These are phyloP conservation scores for Onychostoma macrolepis DNA, from an alignment of 2,113 vertebrate species.

Conservation along the genomic window DNA sequence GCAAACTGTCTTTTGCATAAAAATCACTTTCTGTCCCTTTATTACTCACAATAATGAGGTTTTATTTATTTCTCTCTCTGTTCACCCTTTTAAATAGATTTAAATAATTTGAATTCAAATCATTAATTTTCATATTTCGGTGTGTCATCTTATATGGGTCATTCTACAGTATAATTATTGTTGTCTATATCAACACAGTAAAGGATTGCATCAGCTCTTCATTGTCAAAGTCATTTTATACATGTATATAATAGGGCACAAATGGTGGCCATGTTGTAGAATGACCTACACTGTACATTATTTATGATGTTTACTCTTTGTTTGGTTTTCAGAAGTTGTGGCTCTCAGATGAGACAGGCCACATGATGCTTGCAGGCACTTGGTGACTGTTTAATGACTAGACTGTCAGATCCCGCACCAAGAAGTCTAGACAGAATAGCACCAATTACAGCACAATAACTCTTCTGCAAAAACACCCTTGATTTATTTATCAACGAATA, in stretches of 20 bases:
- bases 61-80: background rate
- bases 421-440: slow-evolving; percentile 66
- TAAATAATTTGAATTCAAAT: background rate
- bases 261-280: background rate
- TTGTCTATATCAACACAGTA: background rate
- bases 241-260: background rate
- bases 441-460: slow-evolving; percentile 71
- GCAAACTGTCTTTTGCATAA: slow-evolving; percentile 36
- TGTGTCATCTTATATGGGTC: background rate
- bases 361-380: slow-evolving; percentile 63
- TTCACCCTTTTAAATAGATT: background rate
- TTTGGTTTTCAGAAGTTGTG: slow-evolving; percentile 3
- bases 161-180: background rate
- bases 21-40: slow-evolving; percentile 19
- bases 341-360: slow-evolving; percentile 13
- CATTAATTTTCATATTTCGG: background rate
- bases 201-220: background rate
- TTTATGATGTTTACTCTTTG: slow-evolving; percentile 9
- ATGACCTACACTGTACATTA: background rate
- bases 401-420: slow-evolving; percentile 69
- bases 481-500: slow-evolving; percentile 68
- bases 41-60: slow-evolving; percentile 8
- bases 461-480: slow-evolving; percentile 71
- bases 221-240: background rate
- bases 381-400: slow-evolving; percentile 75